Base-by-base conservation (phyloP, 2,888 invertebrate genomes). In the Tineola bisselliella region DNA sequence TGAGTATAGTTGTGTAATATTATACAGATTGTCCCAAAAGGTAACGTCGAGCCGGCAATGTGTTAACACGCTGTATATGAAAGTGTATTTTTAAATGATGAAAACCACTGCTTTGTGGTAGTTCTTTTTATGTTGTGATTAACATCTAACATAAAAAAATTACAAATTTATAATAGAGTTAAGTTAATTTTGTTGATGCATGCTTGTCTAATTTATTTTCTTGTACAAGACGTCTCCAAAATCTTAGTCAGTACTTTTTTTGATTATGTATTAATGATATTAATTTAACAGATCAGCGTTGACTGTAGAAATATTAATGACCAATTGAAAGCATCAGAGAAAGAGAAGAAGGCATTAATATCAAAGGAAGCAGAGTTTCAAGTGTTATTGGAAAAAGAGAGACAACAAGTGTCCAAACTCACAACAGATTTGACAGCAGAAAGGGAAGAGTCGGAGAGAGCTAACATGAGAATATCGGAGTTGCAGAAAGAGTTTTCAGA, bases 391-490 rank as follows among this genome's bases (percentile, higher is more conserved):
- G 87, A 87, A 63, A 83, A 79, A 66, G 81, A 90, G 66, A 89
- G 82, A 43, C 88, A 89, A 61, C 87, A 88, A 58, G 73, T 87
- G 4, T 84, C 88, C 0, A 88, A 87, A 62, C 65, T 90, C 13
- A 81, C 83, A 18, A 66, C 75, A 33, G 89, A 90, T 1, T 68
- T 89, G 62, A 73, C 75, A 19, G 79, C 70, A 65, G 72, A 87
- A 56, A 89, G 79, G 56, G 88, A 88, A 38, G 89, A 90, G 65
- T 74, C 90, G 19, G 87, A 88, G 0, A 84, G 81, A 62, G 79
- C 90, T 0, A 89, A 89, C 65, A 81, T 77, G 62, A 88, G 89
- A 68, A 87, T 90, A 69, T 80, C 89, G 0, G 89, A 90, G 65
- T 69, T 88, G 54, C 89, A 88, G 63, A 87, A 88, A 63, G 79